Conservation (phyloP, 2,888 invertebrate genomes). For the Dexiosoma caninum region DNA sequence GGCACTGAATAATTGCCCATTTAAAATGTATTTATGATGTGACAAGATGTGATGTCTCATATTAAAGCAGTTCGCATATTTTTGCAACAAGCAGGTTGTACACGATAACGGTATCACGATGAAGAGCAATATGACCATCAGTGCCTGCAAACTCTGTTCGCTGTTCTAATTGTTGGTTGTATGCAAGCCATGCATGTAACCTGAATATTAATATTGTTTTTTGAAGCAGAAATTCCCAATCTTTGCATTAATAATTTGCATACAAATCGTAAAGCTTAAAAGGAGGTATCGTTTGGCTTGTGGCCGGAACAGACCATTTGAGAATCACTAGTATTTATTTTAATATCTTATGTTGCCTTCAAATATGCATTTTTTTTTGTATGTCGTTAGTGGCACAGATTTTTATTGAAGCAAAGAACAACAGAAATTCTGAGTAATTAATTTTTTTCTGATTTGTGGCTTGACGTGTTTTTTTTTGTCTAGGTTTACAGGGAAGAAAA, state of each 20-base stretch:
- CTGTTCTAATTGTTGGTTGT: slow-evolving; percentile 19
- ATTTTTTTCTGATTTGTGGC: not conserved
- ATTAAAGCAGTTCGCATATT: slow-evolving; percentile 3
- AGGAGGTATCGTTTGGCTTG: not conserved
- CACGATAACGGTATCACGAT: slow-evolving; percentile 34
- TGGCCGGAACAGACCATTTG: not conserved
- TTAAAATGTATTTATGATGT: slow-evolving; percentile 53
- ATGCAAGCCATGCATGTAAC: slow-evolving; percentile 49
- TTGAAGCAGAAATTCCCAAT: slow-evolving; percentile 24
- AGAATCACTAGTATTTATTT: too few species aligned
- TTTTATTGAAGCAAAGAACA: slow-evolving; percentile 25
- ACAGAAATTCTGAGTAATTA: not conserved
- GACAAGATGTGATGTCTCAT: slow-evolving; percentile 50
- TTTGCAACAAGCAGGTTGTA: not conserved
- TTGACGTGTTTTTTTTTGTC: not conserved
- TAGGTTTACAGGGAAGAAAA: too few species aligned
- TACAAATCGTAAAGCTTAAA: not conserved
- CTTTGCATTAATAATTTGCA: not conserved
- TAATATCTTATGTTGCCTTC: not conserved
- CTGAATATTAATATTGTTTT: slow-evolving; percentile 43
- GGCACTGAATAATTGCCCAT: slow-evolving; percentile 39
- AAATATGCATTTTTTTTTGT: slow-evolving; percentile 1
- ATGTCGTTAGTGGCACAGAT: slow-evolving; percentile 42
- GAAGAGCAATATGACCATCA: slow-evolving; percentile 10
- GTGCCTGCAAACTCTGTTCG: slow-evolving; percentile 35